Conservation (phyloP, 1,140 invertebrate species). For the Paraescarpia echinospica region DNA sequence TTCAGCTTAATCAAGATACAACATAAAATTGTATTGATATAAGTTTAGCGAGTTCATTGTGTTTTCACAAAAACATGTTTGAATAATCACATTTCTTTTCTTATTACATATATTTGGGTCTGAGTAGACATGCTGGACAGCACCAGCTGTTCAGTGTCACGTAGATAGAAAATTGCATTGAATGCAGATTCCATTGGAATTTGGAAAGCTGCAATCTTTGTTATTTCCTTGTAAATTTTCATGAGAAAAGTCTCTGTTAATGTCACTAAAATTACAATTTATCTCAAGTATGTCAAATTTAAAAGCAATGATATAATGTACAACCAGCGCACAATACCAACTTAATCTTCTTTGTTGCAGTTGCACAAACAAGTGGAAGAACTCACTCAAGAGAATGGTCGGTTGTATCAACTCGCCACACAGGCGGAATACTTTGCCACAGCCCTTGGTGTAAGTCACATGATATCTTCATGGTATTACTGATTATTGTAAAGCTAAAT, state of each 20-base stretch:
- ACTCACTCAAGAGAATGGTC: constrained; percentile 39
- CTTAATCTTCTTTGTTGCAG: constrained; percentile 27
- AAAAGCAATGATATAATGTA: too few relatives aligned
- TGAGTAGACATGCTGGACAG: too few relatives aligned
- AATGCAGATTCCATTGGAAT: too few relatives aligned
- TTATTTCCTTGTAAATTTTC: too few relatives aligned
- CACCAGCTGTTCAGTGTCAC: neutral
- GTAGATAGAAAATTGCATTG: neutral
- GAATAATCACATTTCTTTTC: neutral
- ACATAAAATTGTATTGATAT: neutral
- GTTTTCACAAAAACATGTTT: neutral
- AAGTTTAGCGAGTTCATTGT: neutral
- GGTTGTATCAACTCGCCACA: constrained; percentile 35
- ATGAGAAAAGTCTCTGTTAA: too few relatives aligned
- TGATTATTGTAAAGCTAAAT: neutral
- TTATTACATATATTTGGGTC: too few relatives aligned
- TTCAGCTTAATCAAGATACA: too few relatives aligned
- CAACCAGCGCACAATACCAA: too few relatives aligned
- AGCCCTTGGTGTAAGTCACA: constrained; percentile 35
- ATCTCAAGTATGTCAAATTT: too few relatives aligned
- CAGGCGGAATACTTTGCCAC: constrained; percentile 40
- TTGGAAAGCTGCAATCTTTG: too few relatives aligned
- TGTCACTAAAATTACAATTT: too few relatives aligned
- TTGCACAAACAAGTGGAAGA: constrained; percentile 36
- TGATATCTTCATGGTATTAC: neutral